Evolutionary conservation across 2,888 invertebrate species (phyloP).

Genomic region (Aphodius sticticus): DNA sequence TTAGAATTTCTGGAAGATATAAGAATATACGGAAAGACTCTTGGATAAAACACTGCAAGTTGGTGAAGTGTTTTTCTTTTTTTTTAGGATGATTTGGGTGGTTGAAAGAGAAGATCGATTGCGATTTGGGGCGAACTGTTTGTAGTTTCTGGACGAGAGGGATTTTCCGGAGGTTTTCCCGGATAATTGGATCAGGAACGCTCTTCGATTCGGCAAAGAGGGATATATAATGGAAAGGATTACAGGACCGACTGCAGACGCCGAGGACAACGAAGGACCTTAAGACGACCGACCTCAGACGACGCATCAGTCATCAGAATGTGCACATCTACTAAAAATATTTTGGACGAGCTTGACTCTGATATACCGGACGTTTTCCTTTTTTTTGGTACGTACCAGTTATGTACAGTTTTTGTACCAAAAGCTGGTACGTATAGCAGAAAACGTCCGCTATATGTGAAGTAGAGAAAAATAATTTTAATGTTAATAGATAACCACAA

Average conservation of each 20-base stretch:
- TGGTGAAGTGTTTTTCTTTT: slow-evolving; percentile 45
- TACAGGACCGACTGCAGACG: slow-evolving; percentile 43
- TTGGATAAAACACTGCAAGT: slow-evolving; percentile 12
- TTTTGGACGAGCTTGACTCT: not conserved
- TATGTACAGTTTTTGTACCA: too few relatives aligned
- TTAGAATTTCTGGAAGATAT: too few relatives aligned
- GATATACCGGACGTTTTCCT: too few relatives aligned
- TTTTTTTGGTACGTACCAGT: too few relatives aligned
- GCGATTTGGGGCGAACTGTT: slow-evolving; percentile 11
- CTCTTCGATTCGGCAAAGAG: slow-evolving; percentile 51
- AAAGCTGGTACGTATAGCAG: too few relatives aligned
- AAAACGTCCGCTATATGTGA: too few relatives aligned
- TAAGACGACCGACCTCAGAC: slow-evolving; percentile 15
- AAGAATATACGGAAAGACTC: too few relatives aligned
- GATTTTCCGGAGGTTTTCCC: slow-evolving; percentile 44
- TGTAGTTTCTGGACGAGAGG: slow-evolving; percentile 30
- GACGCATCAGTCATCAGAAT: slow-evolving; percentile 10
- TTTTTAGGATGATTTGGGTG: slow-evolving; percentile 21
- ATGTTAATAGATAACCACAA: too few relatives aligned
- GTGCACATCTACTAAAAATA: slow-evolving; percentile 20
- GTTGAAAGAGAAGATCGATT: slow-evolving; percentile 8
- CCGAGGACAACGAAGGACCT: slow-evolving; percentile 38
- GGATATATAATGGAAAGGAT: slow-evolving; percentile 50
- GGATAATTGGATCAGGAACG: slow-evolving; percentile 55
- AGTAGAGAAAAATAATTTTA: not conserved